Base-by-base conservation (phyloP, 2,888 invertebrate species). In the Tiliacea aurago region DNA sequence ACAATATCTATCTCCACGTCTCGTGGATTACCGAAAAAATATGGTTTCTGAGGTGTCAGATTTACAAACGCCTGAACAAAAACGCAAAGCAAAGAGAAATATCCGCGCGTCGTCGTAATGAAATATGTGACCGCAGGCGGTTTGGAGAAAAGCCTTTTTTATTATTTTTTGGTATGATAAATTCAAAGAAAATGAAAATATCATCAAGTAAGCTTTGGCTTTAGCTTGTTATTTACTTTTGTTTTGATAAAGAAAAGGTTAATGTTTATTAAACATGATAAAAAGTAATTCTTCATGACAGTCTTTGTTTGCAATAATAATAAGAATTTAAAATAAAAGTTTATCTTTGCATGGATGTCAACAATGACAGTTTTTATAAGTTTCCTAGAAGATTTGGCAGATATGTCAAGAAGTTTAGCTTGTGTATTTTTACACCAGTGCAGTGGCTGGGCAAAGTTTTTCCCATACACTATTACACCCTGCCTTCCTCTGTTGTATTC, bases 61-160 rank as follows among this genome's bases (percentile, higher is more conserved):
- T 90, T 88, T 86, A 87, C 84, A 83, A 88, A 85, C 90, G 90
- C 92, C 91, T 91, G 88, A 84, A 86, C 78, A 85, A 89, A 90
- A 88, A 87, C 85, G 78, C 72, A 84, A 79, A 88, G 91, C 92
- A 91, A 90, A 84, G 84, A 84, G 77, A 84, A 76, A 84, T 84
- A 86, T 84, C 87, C 85, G 81, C 83, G 84, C 77, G 82, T 70
- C 80, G 86, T 86, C 81, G 86, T 87, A 90, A 90, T 90, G 88
- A 90, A 90, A 90, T 90, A 91, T 90, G 87, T 89, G 87, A 85
- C 90, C 90, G 88, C 90, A 89, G 90, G 90, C 90, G 90, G 81
- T 85, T 86, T 81, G 80, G 80, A 84, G 83, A 76, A 85, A 86
- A 86, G 81, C 78, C 84, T 84, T 88, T 85, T 81, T 84, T 86